phyloP scores from a whole-genome alignment of 35 echinoderm and acorn worm species.

The Lytechinus pictus region DNA sequence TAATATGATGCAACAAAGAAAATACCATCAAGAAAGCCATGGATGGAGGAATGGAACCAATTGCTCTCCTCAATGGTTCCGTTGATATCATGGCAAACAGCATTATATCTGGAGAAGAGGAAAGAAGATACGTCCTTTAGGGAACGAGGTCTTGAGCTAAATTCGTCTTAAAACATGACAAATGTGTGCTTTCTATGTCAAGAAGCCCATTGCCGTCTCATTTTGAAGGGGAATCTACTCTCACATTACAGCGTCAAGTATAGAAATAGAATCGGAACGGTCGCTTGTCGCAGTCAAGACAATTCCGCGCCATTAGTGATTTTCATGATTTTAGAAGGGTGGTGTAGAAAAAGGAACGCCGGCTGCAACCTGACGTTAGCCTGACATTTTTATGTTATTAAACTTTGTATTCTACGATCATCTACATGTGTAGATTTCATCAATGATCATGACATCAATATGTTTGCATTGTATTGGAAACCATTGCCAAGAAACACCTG shows the following conservation, averaged over 20 bases:
- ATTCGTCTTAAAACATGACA: not conserved
- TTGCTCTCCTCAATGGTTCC: not conserved
- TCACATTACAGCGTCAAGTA: not conserved
- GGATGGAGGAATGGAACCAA: not conserved
- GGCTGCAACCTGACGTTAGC: not conserved
- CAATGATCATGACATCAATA: not conserved
- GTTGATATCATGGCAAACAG: not conserved
- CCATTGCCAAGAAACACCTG: not conserved
- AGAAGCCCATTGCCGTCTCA: not conserved
- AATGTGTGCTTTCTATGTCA: slow-evolving; percentile 18
- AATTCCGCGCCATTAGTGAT: not conserved
- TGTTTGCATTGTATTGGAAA: too few relatives aligned
- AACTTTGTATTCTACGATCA: not conserved
- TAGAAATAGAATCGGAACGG: not conserved
- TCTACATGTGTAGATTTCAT: not conserved
- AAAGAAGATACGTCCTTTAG: not conserved
- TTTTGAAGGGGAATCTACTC: not conserved
- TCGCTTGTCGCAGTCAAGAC: not conserved
- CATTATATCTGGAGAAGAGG: not conserved
- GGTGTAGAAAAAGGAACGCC: not conserved
- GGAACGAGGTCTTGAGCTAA: not conserved
- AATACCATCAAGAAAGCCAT: too few relatives aligned
- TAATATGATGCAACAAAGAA: too few relatives aligned
- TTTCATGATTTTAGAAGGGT: not conserved
- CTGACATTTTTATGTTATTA: not conserved